Conservation (phyloP, 2,888 invertebrate genomes). For the Dolichopus griseipennis region DNA sequence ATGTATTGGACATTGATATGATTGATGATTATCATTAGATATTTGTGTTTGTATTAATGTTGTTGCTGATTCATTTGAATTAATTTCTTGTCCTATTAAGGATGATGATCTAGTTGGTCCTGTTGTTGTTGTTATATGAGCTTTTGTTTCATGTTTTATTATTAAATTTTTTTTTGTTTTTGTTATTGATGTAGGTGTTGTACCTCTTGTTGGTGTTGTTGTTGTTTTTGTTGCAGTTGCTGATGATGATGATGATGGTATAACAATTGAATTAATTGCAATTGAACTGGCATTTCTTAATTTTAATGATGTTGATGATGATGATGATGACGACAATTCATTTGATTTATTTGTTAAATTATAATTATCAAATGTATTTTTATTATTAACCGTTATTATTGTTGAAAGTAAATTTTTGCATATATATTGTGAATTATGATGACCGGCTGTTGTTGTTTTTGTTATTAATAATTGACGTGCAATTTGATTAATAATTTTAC, state of each 20-base stretch:
- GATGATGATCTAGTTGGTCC: neutral
- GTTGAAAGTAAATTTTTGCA: neutral
- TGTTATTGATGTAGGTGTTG: neutral
- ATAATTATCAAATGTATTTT: neutral
- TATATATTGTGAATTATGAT: neutral
- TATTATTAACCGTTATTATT: neutral
- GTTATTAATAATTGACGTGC: neutral
- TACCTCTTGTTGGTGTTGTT: neutral
- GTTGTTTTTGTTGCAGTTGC: neutral
- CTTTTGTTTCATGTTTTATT: too few species aligned
- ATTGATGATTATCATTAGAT: constrained; percentile 11
- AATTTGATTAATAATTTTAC: neutral
- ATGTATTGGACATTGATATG: neutral
- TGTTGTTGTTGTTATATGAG: too few species aligned
- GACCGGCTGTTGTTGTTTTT: too few species aligned
- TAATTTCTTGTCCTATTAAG: neutral
- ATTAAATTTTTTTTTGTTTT: neutral
- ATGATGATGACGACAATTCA: neutral
- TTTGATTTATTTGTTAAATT: neutral
- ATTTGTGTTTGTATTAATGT: too few species aligned
- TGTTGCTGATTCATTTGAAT: neutral
- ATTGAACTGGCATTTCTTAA: constrained; percentile 1
- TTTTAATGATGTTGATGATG: neutral
- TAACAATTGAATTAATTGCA: neutral
- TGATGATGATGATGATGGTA: neutral